Conservation (phyloP, 2,797 vertebrate species). For the Halcyon leucocephala region DNA sequence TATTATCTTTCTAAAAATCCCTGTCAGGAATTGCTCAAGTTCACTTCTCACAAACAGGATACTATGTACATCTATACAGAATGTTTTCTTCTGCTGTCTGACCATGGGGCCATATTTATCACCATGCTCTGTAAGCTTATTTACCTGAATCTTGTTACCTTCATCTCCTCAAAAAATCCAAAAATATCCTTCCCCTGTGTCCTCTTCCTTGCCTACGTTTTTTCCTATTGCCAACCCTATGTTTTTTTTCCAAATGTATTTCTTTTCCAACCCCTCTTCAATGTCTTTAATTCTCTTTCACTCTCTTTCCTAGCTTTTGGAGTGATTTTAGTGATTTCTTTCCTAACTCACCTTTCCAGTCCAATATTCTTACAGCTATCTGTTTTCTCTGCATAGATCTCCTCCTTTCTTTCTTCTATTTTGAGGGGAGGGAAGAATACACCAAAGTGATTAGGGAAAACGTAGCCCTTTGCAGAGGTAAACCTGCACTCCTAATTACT, state of each 20-base stretch:
- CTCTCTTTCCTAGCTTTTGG: background rate
- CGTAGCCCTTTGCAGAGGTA: background rate
- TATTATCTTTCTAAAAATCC: background rate
- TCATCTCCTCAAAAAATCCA: background rate
- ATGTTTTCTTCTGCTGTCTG: background rate
- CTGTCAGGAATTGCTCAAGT: background rate
- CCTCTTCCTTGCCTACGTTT: background rate
- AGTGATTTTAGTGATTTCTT: background rate
- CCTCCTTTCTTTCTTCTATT: background rate
- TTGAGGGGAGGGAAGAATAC: background rate
- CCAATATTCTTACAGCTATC: background rate
- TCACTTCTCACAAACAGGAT: background rate
- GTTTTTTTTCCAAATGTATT: background rate
- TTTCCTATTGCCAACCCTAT: background rate
- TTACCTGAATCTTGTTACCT: background rate
- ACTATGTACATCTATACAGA: background rate
- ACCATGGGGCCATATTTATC: background rate
- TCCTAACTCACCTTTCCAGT: background rate
- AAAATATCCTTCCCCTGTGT: background rate
- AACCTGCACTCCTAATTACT: background rate
- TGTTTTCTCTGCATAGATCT: background rate
- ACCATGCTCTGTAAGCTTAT: background rate
- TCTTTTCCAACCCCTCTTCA: background rate
- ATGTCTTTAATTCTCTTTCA: background rate
- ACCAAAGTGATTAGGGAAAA: background rate